These are phyloP conservation scores for Megaceryle maxima DNA, from an alignment of 2,113 vertebrate species.

Conservation along the genomic window DNA sequence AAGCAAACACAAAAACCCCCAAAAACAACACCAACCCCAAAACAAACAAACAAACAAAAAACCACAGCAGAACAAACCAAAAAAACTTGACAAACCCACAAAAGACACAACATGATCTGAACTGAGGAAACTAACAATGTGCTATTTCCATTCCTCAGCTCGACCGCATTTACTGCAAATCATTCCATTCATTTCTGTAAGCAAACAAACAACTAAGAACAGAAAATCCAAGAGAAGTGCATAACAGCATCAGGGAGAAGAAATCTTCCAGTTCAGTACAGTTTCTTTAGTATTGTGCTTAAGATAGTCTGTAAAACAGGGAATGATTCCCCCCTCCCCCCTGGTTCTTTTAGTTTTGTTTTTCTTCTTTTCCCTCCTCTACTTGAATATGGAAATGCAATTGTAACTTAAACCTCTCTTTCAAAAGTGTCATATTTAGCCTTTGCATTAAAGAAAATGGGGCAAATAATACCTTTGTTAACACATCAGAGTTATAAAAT, in stretches of 20 bases:
- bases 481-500: background rate
- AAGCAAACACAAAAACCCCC: background rate
- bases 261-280: background rate
- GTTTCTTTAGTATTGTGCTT: background rate
- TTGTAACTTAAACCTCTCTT: background rate
- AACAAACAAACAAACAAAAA: no score
- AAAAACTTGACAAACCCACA: background rate
- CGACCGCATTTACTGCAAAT: background rate
- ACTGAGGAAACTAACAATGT: background rate
- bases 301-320: background rate
- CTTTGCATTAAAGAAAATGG: background rate
- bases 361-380: accelerated
- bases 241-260: background rate
- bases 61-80: no score
- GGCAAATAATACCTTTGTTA: background rate
- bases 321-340: background rate
- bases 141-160: background rate
- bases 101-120: background rate
- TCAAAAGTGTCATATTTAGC: background rate
- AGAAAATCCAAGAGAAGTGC: background rate
- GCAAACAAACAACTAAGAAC: background rate
- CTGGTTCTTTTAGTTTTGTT: background rate
- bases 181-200: background rate
- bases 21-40: no score
- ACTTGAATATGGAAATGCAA: background rate